Base-by-base conservation (phyloP, 2,113 vertebrate genomes). In the Indicator maculatus region DNA sequence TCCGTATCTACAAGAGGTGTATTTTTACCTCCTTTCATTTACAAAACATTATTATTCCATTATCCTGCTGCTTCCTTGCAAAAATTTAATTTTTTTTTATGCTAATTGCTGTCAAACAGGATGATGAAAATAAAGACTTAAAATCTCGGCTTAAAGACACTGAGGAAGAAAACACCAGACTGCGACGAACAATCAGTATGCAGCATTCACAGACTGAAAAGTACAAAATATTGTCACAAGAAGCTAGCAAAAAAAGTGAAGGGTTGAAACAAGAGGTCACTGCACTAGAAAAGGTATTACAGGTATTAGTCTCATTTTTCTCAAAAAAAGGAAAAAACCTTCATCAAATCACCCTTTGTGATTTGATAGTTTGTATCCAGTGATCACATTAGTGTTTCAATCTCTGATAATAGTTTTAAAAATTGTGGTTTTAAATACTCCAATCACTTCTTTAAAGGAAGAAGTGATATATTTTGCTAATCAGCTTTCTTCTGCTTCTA, bases 141-240 rank as follows among this genome's bases (percentile, higher is more conserved):
- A 97, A 90, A 60, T 96, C 94, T 82, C 98, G 78, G 90, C 91
- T 99, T 11, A 99, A 98, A 96, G 98, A 97, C 56, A 36, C 95
- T 5, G 98, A 99, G 86, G 99, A 98, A 39, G 98, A 99, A 67
- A 97, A 97, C 63, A 70, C 81, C 27, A 97, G 97, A 83, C 97
- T 99, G 90, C 99, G 99, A 92, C 98, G 94, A 95, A 98, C 96
- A 36, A 82, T 97, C 63, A 98, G 90, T 60, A 31, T 97, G 74
- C 99, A 99, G 87, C 98, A 98, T 87, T 98, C 97, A 52, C 99
- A 99, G 91, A 91, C 96, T 17, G 99, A 99, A 83, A 99, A 99
- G 88, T 98, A 99, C 88, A 98, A 97, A 97, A 90, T 56, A 52
- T 93, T 99, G 87, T 98, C 97, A 2, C 98, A 98, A 87, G 99